A percentile compares a stretch with the other conserved stretches of the same genome.
phyloP scores from a whole-genome alignment of 2,113 vertebrate species.

The Oreochromis aureus region DNA sequence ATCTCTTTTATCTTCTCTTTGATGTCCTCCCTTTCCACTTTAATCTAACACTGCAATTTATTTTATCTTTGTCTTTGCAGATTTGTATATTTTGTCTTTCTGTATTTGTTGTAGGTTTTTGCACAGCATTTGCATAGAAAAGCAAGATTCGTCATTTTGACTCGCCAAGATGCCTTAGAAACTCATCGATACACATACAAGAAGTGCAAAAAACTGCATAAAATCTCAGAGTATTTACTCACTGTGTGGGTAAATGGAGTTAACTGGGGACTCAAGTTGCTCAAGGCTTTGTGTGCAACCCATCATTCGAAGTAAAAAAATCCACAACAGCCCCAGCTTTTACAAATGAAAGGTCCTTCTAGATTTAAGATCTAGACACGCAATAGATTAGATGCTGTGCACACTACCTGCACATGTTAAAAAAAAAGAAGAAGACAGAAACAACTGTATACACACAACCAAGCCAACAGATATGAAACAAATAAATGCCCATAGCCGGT shows the following conservation, averaged over 20 bases:
- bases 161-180: background rate
- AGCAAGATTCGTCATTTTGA: background rate
- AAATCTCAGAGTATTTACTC: background rate
- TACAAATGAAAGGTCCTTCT: background rate
- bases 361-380: background rate
- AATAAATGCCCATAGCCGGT: background rate
- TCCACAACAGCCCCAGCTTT: background rate
- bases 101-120: slow-evolving; percentile 11
- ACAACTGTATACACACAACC: background rate
- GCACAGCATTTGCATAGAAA: slow-evolving; percentile 23
- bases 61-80: background rate
- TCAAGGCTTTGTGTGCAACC: background rate
- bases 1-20: slow-evolving; percentile 20
- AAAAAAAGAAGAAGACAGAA: background rate
- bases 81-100: background rate
- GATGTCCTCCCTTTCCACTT: slow-evolving; percentile 2
- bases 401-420: background rate
- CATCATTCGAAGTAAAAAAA: slow-evolving; percentile 4
- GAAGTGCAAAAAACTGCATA: background rate
- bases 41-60: background rate
- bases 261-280: background rate
- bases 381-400: background rate
- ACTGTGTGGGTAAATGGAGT: background rate
- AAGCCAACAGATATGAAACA: background rate
- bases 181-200: background rate